phyloP scores from a whole-genome alignment of 2,888 invertebrate species.

The Ametastegia equiseti region DNA sequence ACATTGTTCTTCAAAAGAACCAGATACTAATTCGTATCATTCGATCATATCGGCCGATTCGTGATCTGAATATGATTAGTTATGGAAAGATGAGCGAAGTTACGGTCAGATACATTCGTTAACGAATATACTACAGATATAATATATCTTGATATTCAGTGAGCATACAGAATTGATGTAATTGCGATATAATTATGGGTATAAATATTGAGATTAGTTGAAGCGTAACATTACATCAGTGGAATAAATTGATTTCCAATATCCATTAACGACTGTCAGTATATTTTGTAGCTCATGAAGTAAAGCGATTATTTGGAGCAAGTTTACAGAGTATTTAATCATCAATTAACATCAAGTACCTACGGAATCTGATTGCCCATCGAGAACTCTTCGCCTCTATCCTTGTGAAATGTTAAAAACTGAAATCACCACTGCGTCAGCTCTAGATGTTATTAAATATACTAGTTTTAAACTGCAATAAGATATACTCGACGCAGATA shows the following conservation, averaged over 20 bases:
- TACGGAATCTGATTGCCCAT: background rate
- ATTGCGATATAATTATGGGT: background rate
- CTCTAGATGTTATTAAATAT: background rate
- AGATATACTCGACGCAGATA: no score
- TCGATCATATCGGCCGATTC: no score
- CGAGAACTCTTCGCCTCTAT: background rate
- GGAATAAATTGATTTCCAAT: constrained; percentile 2
- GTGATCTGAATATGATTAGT: no score
- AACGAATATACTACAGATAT: background rate
- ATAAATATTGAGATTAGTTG: background rate
- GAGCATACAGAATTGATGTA: no score
- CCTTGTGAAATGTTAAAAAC: background rate
- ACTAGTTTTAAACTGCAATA: no score
- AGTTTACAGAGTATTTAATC: background rate
- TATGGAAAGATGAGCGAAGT: no score
- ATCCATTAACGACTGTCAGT: background rate
- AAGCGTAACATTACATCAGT: background rate
- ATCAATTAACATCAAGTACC: background rate
- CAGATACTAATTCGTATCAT: no score
- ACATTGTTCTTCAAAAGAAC: no score
- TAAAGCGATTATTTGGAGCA: background rate
- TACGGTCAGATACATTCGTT: no score
- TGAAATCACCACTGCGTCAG: background rate
- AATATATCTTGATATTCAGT: background rate
- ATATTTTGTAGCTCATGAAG: background rate